phyloP scores from a whole-genome alignment of 1,140 invertebrate species.

The Conus betulinus region DNA sequence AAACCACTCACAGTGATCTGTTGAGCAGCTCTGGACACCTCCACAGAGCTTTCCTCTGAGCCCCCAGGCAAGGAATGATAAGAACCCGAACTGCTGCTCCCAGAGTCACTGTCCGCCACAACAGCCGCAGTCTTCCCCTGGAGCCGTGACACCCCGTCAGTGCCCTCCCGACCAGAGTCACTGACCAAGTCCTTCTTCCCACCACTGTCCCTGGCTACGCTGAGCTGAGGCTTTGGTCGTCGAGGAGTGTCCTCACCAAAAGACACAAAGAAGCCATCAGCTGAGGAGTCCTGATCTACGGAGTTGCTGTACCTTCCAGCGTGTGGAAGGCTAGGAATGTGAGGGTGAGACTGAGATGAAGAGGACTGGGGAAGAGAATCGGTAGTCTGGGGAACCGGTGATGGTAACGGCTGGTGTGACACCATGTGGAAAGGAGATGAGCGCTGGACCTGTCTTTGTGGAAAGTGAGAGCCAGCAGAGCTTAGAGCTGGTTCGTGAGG shows the following conservation, averaged over 20 bases:
- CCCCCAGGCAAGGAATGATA: constrained; percentile 16
- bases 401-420: too few species aligned
- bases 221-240: constrained; percentile 82
- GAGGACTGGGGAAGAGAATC: neutral
- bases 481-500: neutral
- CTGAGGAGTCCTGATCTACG: neutral
- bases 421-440: neutral
- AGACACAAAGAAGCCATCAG: constrained; percentile 87
- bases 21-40: too few species aligned
- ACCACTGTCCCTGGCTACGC: constrained; percentile 45
- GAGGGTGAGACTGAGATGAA: too few species aligned
- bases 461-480: neutral
- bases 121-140: neutral
- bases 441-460: neutral
- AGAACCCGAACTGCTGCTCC: constrained; percentile 15
- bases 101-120: neutral
- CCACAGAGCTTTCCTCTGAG: constrained; percentile 58
- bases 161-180: neutral
- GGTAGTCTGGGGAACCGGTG: neutral
- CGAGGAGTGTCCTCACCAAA: constrained; percentile 91
- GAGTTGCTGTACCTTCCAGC: too few species aligned
- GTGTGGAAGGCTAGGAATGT: too few species aligned
- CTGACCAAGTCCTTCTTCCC: neutral
- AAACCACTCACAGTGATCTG: too few species aligned
- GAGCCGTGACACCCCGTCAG: neutral